These are phyloP conservation scores for Liposcelis brunnea DNA, from an alignment of 2,888 invertebrate species.

Conservation along the genomic window DNA sequence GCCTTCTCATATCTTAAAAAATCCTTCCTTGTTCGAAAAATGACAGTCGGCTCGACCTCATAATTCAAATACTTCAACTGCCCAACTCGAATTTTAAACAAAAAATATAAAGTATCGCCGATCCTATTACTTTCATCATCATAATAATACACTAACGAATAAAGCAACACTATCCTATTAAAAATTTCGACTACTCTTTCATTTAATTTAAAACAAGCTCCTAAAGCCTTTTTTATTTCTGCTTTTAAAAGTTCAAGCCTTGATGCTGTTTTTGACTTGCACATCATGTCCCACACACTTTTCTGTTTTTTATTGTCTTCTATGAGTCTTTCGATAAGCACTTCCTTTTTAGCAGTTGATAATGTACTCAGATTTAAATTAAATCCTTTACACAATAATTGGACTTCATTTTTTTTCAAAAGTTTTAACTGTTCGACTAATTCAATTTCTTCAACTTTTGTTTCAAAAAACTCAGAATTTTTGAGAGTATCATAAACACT, in stretches of 20 bases:
- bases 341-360: neutral
- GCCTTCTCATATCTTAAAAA: constrained; percentile 22
- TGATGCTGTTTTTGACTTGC: no score
- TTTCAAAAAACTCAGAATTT: neutral
- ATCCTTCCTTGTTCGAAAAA: constrained; percentile 26
- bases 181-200: neutral
- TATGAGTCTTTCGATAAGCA: neutral
- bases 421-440: neutral
- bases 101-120: neutral
- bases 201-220: neutral
- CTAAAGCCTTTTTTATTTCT: neutral
- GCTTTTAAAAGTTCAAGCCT: neutral
- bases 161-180: neutral
- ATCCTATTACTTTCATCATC: neutral
- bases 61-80: constrained; percentile 11
- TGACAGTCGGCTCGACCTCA: constrained; percentile 14
- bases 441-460: neutral
- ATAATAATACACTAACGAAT: neutral
- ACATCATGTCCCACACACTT: neutral
- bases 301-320: neutral
- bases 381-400: neutral
- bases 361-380: neutral
- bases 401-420: neutral
- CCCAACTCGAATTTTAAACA: constrained; percentile 6
- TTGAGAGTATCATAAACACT: neutral